Conservation (phyloP, 2,113 vertebrate species). For the Paraplagusia blochii region DNA sequence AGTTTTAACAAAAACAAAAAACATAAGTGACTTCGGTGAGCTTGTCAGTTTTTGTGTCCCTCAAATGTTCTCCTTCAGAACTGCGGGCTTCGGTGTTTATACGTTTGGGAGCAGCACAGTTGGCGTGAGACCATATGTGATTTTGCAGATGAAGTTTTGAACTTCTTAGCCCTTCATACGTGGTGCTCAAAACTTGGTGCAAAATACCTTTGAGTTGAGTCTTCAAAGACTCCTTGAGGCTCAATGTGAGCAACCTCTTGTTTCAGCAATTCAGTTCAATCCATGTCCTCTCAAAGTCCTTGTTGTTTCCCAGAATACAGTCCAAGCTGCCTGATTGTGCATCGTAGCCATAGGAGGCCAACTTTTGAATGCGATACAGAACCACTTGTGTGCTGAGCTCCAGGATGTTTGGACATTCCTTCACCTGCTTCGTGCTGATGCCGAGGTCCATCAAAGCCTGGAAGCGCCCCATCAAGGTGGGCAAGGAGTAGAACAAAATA, state of each 20-base stretch:
- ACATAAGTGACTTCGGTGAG: too few species aligned
- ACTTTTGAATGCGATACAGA: constrained; percentile 52
- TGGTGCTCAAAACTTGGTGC: background rate
- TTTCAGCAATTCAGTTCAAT: constrained; percentile 30
- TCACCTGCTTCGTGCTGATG: constrained; percentile 49
- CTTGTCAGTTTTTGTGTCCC: too few species aligned
- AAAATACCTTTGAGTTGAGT: constrained; percentile 8
- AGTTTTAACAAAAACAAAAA: too few species aligned
- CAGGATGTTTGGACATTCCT: constrained; percentile 40
- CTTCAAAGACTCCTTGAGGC: constrained; percentile 37
- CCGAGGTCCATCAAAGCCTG: constrained; percentile 50
- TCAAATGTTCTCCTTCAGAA: too few species aligned
- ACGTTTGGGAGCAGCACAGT: too few species aligned
- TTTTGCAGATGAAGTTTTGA: background rate
- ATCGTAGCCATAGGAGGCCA: constrained; percentile 50
- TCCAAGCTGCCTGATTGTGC: constrained; percentile 42
- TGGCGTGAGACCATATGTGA: too few species aligned
- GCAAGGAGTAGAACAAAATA: constrained; percentile 43
- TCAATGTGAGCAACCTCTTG: constrained; percentile 33
- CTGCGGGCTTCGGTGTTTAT: too few species aligned
- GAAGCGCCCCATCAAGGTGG: constrained; percentile 31
- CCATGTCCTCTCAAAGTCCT: constrained; percentile 51
- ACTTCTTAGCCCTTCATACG: background rate
- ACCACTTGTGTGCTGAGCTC: constrained; percentile 55
- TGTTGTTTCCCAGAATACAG: constrained; percentile 51